Base-by-base conservation (phyloP, 2,113 vertebrate species). In the Bambusicola thoracicus region DNA sequence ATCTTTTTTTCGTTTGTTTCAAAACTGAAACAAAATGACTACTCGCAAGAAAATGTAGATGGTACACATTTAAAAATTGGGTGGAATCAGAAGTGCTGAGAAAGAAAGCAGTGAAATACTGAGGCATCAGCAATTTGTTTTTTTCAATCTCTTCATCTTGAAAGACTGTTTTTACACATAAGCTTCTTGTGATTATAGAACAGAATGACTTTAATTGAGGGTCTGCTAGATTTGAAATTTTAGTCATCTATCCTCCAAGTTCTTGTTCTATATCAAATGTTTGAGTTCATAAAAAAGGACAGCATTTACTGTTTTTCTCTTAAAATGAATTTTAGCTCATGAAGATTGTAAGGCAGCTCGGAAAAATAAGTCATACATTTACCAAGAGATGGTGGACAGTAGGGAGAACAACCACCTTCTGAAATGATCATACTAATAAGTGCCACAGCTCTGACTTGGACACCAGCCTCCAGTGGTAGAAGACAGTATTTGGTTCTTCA, bases 1-100 rank as follows among this genome's bases (percentile, higher is more conserved):
- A 53, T 27, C 51, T 40, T 72, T 72, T 88, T 61, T 46, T 51
- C 36, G 43, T 83, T 41, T 34, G 84, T 81, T 94, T 84, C 48
- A 94, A 86, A 95, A 65, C 2, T 51, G 83, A 82, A 87, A 7
- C 46, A 92, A 81, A 95, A 72, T 63, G 85, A 75, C 41, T 69
- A 36, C 48, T 62, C 68, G 6, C 11, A 77, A 63, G 59, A 89
- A 85, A 91, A 95, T 29, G 11, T 76, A 83, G 55, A 27, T 58
- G 24, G 22, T n/a, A 44, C 34, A 11, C 53, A 59, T 32, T 17
- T 38, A 40, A 69, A 32, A 79, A 66, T 21, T 27, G 15, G 34
- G 53, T 66, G 22, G 41, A 87, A 93, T 90, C 8, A 34, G 49
- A 76, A 89, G n/a, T 46, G 12, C 46, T 62, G 44, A 84, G n/a